These are phyloP conservation scores for Xylocampa areola DNA, from an alignment of 2,888 invertebrate species.

Conservation along the genomic window DNA sequence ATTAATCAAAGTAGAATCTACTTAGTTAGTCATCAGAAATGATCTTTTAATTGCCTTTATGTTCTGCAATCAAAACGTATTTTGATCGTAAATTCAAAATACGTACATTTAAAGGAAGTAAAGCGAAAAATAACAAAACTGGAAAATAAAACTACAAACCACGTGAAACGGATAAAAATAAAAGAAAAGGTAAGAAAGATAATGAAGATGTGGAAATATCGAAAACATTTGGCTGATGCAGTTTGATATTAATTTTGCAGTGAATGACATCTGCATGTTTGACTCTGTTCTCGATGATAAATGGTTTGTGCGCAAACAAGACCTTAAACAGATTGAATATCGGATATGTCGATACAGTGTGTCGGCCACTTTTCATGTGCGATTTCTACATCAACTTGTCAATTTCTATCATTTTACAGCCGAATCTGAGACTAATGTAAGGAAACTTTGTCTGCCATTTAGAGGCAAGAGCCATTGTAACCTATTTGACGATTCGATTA, in stretches of 20 bases:
- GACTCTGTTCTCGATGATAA: constrained; percentile 24
- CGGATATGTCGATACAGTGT: neutral
- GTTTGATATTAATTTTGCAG: constrained; percentile 23
- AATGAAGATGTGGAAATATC: constrained; percentile 1
- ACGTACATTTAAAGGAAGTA: neutral
- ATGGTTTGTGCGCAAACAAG: constrained; percentile 10
- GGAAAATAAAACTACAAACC: neutral
- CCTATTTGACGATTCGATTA: too few species aligned
- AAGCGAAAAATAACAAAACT: neutral
- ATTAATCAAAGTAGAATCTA: too few species aligned
- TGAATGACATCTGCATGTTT: constrained; percentile 24
- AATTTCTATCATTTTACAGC: too few species aligned
- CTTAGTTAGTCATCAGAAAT: neutral
- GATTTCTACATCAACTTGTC: too few species aligned
- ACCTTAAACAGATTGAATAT: constrained; percentile 12
- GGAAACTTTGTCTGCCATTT: neutral
- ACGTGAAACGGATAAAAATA: neutral
- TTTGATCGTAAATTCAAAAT: neutral
- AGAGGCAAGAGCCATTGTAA: neutral
- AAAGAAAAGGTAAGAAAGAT: constrained; percentile 4
- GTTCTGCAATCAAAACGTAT: neutral
- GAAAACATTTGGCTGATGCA: constrained; percentile 10
- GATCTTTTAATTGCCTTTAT: neutral
- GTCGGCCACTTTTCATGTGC: neutral
- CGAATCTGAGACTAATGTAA: too few species aligned